Evolutionary conservation across 2,113 vertebrate species (phyloP).

Genomic region (Picathartes gymnocephalus): DNA sequence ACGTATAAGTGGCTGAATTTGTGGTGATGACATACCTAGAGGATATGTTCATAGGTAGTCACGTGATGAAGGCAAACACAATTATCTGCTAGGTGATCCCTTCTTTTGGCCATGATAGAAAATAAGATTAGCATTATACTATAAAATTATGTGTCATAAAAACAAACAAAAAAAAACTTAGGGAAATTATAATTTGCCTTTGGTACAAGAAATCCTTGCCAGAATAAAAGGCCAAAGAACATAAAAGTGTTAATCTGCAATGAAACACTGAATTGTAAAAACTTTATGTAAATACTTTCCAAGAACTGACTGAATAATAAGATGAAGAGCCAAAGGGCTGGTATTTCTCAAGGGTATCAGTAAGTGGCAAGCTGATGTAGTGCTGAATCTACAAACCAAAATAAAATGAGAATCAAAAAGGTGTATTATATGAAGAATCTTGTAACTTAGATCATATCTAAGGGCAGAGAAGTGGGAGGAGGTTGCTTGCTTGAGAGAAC

Average conservation of each 20-base stretch:
- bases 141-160: not conserved
- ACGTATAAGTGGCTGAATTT: not conserved
- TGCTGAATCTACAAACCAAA: not conserved
- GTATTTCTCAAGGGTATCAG: not conserved
- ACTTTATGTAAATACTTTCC: not conserved
- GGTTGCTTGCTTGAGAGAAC: fast-evolving
- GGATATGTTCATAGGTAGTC: not conserved
- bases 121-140: not conserved
- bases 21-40: not conserved
- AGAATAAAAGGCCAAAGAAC: not conserved
- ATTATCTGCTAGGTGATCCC: not conserved
- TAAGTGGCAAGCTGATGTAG: not conserved
- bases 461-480: not conserved
- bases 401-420: not conserved
- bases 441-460: not conserved
- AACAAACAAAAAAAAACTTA: not conserved
- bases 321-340: not conserved
- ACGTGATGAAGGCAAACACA: not conserved
- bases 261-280: not conserved
- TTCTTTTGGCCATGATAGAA: not conserved
- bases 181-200: not conserved
- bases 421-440: not conserved
- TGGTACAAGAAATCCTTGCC: not conserved
- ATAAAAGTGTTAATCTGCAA: not conserved
- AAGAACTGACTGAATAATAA: not conserved